A percentile compares a stretch with the other conserved stretches of the same genome.
Conservation (phyloP, 2,797 vertebrate genomes). For the Cetoscarus ocellatus region DNA sequence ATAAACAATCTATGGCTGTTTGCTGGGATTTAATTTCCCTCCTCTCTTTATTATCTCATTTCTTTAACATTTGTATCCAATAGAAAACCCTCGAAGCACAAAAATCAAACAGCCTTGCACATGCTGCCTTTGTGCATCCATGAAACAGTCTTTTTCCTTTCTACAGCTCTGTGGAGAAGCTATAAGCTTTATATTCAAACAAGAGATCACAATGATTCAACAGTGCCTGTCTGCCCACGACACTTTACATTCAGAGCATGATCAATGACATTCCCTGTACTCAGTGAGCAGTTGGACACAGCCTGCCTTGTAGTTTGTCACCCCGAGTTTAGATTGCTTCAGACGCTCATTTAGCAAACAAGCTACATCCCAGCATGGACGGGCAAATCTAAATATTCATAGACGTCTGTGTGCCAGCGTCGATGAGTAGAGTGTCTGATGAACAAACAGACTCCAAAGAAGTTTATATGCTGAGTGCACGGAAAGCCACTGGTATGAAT, state of each 20-base stretch:
- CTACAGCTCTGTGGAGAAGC: slow-evolving; percentile 8
- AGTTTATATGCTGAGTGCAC: slow-evolving; percentile 73
- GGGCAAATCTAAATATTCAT: slow-evolving; percentile 66
- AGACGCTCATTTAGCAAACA: slow-evolving; percentile 65
- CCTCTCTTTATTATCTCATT: not conserved
- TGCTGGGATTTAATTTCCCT: not conserved
- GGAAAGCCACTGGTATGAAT: slow-evolving; percentile 76
- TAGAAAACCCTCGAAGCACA: not conserved
- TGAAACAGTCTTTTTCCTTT: not conserved
- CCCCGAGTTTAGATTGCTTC: slow-evolving; percentile 49
- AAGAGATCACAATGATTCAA: slow-evolving; percentile 35
- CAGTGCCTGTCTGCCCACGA: slow-evolving; percentile 19
- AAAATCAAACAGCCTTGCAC: slow-evolving; percentile 9
- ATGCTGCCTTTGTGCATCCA: slow-evolving; percentile 1
- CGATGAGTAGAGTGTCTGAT: slow-evolving; percentile 70
- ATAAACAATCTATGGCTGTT: not conserved
- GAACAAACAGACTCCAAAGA: slow-evolving; percentile 75
- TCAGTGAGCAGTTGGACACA: slow-evolving; percentile 40
- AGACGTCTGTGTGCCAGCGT: slow-evolving; percentile 58
- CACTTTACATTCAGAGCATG: slow-evolving; percentile 33
- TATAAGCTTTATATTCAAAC: slow-evolving; percentile 23
- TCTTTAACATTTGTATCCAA: not conserved
- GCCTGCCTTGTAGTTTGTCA: slow-evolving; percentile 47
- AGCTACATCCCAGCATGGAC: slow-evolving; percentile 38
- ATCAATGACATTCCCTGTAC: slow-evolving; percentile 42